phyloP scores from a whole-genome alignment of 2,113 vertebrate species.

The Nanorana parkeri region DNA sequence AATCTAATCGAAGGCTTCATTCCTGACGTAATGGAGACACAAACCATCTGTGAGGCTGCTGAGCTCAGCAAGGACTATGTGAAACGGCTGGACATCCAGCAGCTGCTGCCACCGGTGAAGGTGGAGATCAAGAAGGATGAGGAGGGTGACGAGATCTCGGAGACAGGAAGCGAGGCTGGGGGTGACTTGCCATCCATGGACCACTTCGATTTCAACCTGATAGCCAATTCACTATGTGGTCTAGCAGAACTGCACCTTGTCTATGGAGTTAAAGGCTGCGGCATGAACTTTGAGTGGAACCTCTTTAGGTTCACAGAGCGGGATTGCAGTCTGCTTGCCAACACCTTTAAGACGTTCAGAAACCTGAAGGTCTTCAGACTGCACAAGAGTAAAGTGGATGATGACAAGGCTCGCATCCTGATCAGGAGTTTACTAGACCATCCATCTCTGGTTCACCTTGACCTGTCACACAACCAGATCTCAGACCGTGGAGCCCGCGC shows the following conservation, averaged over 20 bases:
- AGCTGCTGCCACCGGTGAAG: slow-evolving; percentile 84
- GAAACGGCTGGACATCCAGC: slow-evolving; percentile 76
- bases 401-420: slow-evolving; percentile 80
- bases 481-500: slow-evolving; percentile 81
- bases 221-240: slow-evolving; percentile 76
- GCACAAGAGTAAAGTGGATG: slow-evolving; percentile 81
- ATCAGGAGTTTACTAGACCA: slow-evolving; percentile 81
- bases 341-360: slow-evolving; percentile 77
- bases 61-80: slow-evolving; percentile 80
- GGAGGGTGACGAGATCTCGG: slow-evolving; percentile 61
- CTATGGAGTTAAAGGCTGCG: slow-evolving; percentile 86
- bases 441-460: slow-evolving; percentile 79
- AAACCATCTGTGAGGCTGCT: slow-evolving; percentile 71
- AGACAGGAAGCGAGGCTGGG: slow-evolving; percentile 69
- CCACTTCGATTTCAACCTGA: slow-evolving; percentile 81
- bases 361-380: slow-evolving; percentile 86
- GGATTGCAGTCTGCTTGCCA: slow-evolving; percentile 82
- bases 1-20: slow-evolving; percentile 81
- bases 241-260: slow-evolving; percentile 87
- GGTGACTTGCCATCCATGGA: slow-evolving; percentile 62
- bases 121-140: slow-evolving; percentile 57
- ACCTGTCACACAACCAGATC: slow-evolving; percentile 90
- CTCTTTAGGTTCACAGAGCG: slow-evolving; percentile 87
- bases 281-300: slow-evolving; percentile 95
- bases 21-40: slow-evolving; percentile 77